These are phyloP conservation scores for Oophaga pumilio DNA, from an alignment of 2,113 vertebrate genomes.

Conservation along the genomic window DNA sequence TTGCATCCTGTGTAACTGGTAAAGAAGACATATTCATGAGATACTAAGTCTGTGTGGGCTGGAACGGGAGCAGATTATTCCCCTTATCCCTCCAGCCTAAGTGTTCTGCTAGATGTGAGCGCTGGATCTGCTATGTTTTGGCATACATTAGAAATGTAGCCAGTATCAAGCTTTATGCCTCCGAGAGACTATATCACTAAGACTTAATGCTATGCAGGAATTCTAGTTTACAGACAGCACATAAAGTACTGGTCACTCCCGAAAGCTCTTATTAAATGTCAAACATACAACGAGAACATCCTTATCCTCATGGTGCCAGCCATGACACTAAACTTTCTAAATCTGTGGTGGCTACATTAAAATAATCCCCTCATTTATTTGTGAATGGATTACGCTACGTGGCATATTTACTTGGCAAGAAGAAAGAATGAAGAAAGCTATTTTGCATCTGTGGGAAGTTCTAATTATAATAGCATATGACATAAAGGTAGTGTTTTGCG, in stretches of 20 bases:
- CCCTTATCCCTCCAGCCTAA: conserved; percentile 72
- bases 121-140: conserved; percentile 62
- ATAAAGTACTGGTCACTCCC: conserved; percentile 47
- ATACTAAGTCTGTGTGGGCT: conserved; percentile 66
- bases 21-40: conserved; percentile 68
- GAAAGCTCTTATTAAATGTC: conserved; percentile 17
- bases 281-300: neutral
- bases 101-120: conserved; percentile 72
- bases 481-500: neutral
- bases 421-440: neutral
- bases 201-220: conserved; percentile 69
- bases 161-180: conserved; percentile 66
- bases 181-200: conserved; percentile 78
- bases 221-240: conserved; percentile 71
- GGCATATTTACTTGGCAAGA: neutral
- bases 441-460: neutral
- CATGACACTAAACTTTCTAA: conserved; percentile 15
- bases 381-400: conserved; percentile 6
- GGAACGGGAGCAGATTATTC: conserved; percentile 63
- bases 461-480: neutral
- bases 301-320: conserved; percentile 35
- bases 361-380: conserved; percentile 22
- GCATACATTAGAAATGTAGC: conserved; percentile 73
- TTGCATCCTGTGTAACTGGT: neutral
- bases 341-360: conserved; percentile 24